These are phyloP conservation scores for Azemiops feae DNA, from an alignment of 2,113 vertebrate genomes.

Conservation along the genomic window DNA sequence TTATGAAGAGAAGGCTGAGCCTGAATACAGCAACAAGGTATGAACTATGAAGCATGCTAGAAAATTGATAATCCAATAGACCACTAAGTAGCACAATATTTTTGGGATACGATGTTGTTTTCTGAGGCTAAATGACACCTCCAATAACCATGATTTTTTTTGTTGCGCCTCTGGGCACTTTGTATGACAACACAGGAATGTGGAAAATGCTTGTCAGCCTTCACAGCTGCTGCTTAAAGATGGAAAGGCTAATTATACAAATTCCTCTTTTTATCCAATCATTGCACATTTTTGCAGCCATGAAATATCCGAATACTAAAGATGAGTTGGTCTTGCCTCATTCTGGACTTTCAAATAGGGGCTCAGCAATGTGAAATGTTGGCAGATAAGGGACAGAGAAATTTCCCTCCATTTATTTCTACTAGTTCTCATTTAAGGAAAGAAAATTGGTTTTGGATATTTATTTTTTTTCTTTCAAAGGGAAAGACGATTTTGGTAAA, in stretches of 20 bases:
- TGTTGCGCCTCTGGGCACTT: not conserved
- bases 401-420: not conserved
- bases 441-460: not conserved
- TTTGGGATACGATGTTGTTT: constrained; percentile 48
- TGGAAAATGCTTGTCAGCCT: not conserved
- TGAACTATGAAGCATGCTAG: constrained; percentile 19
- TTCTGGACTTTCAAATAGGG: not conserved
- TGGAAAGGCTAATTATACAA: not conserved
- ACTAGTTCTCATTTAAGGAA: not conserved
- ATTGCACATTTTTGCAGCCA: not conserved
- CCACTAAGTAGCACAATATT: not conserved
- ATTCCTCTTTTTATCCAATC: not conserved
- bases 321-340: not conserved
- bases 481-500: not conserved
- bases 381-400: not conserved
- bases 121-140: constrained; percentile 29
- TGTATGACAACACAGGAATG: not conserved
- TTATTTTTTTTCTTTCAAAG: not conserved
- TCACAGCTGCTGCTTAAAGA: not conserved
- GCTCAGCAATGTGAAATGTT: not conserved
- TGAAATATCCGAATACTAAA: not conserved
- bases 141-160: not conserved
- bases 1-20: constrained; percentile 9
- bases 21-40: not conserved
- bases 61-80: constrained; percentile 39